These are phyloP conservation scores for Tethea ocularis DNA, from an alignment of 2,888 invertebrate species.

Conservation along the genomic window DNA sequence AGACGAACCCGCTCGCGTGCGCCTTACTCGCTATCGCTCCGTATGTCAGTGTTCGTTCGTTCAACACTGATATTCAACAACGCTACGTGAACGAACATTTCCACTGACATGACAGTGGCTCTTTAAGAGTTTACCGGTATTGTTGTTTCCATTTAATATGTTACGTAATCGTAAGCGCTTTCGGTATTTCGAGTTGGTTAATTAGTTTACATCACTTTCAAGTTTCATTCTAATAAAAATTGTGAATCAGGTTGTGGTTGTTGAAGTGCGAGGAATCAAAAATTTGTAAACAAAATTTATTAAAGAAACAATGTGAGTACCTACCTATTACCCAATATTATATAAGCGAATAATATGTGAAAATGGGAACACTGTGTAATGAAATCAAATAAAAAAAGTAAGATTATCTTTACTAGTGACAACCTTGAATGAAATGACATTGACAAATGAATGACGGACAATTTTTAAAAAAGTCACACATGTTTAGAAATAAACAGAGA, in stretches of 20 bases:
- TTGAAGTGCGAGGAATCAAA: not conserved
- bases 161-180: constrained; percentile 24
- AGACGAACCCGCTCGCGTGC: constrained; percentile 20
- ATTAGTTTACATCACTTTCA: constrained; percentile 4
- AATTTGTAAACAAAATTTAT: not conserved
- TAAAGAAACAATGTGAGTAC: not conserved
- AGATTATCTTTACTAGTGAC: too few relatives aligned
- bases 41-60: constrained; percentile 20
- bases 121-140: not conserved
- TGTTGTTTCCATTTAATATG: constrained; percentile 18
- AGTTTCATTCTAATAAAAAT: not conserved
- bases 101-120: constrained; percentile 23
- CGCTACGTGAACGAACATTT: constrained; percentile 32
- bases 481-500: too few relatives aligned
- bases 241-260: constrained; percentile 22
- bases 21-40: constrained; percentile 19
- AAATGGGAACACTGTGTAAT: too few relatives aligned
- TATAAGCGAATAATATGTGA: too few relatives aligned
- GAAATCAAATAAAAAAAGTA: too few relatives aligned
- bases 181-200: constrained; percentile 7
- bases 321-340: not conserved
- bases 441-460: too few relatives aligned
- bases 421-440: too few relatives aligned
- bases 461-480: too few relatives aligned
- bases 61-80: constrained; percentile 13